Base-by-base conservation (phyloP, 2,113 vertebrate species). In the Tupaia tana region DNA sequence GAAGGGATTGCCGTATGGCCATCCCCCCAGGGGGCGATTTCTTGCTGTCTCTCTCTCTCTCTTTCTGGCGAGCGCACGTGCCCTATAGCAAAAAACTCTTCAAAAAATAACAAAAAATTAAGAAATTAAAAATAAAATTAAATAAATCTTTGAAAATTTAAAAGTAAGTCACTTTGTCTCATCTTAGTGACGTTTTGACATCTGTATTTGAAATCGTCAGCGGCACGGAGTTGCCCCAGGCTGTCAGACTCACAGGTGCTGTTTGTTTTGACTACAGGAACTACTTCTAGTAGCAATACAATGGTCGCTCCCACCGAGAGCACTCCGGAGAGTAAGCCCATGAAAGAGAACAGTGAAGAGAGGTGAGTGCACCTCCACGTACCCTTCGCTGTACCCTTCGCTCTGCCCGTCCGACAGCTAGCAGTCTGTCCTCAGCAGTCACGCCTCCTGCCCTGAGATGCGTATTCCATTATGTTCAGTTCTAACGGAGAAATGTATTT, bases 261-360 rank as follows among this genome's bases (percentile, higher is more conserved):
- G 4, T 82, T 79, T 86, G 86, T 71, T 96, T 0, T 83, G 19
- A 92, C 97, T 58, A 66, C 96, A 99, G 99, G 99, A 98, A 99
- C 99, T 97, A 99, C 99, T 93, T 99, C 99, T 94, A 99, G 99
- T 98, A 99, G 99, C 99, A 99, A 99, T 98, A 99, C 99, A 86
- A 99, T 99, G 99, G 99, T 99, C 96, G 99, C 99, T 96, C 99
- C 99, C 92, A 98, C 98, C 54, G 99, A 99, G 19, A 97, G 98
- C 95, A 99, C 99, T 95, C 98, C 99, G 66, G 99, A 99, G 15
- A 98, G 86, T 96, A 99, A 99, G 98, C 99, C 99, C 97, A 85
- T 98, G 24, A 99, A 99, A 98, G 99, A 99, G 97, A 98, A 96
- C 6, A 98, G 98, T 75, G 99, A 99, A 95, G 99, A 99, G 92